These are phyloP conservation scores for Phrynosoma platyrhinos DNA, from an alignment of 2,113 vertebrate genomes.

Conservation along the genomic window DNA sequence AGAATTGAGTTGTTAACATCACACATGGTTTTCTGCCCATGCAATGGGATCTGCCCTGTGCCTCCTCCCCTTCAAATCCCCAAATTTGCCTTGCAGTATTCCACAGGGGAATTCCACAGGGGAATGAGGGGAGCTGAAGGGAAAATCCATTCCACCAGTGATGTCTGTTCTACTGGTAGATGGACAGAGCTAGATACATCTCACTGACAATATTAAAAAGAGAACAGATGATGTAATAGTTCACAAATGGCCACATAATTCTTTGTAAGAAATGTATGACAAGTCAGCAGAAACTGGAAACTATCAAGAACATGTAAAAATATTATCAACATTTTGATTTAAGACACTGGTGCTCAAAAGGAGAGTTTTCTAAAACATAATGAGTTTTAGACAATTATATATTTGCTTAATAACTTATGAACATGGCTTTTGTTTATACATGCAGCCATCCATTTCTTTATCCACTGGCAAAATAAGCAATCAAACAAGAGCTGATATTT, in stretches of 20 bases:
- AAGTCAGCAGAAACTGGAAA: not conserved
- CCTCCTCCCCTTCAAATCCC: not conserved
- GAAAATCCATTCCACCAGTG: not conserved
- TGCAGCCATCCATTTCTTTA: not conserved
- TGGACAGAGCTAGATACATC: not conserved
- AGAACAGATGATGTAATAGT: not conserved
- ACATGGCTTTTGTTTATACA: not conserved
- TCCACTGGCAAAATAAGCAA: not conserved
- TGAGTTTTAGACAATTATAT: not conserved
- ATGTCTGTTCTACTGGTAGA: not conserved
- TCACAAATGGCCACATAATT: conserved; percentile 3
- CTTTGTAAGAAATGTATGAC: not conserved
- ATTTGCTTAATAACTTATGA: not conserved
- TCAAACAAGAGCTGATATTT: not conserved
- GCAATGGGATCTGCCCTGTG: not conserved
- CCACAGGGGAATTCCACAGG: not conserved
- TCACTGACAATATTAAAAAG: not conserved
- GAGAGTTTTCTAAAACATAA: conserved; percentile 24
- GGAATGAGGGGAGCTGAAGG: not conserved
- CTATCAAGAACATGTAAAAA: not conserved
- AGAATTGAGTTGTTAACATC: conserved; percentile 14
- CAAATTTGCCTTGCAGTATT: not conserved
- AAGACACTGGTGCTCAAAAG: conserved; percentile 18
- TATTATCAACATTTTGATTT: not conserved
- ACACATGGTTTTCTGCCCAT: not conserved